Evolutionary conservation across 2,113 vertebrate species (phyloP).

Genomic region (Patagioenas fasciata): DNA sequence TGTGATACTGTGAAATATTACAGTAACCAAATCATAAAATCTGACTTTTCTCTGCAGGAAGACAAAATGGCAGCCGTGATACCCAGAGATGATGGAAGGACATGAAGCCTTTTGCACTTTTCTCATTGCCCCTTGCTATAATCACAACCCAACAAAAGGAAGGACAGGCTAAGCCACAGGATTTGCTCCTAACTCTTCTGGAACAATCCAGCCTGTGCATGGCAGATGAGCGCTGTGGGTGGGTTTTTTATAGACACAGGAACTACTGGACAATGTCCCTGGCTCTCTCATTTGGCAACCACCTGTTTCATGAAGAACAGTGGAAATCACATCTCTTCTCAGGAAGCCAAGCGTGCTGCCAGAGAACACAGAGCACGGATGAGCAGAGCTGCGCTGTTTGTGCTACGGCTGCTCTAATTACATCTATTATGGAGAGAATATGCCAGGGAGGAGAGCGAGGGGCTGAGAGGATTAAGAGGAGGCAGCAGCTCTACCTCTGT

Average conservation of each 20-base stretch:
- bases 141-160: neutral
- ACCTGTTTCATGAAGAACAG: neutral
- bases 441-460: neutral
- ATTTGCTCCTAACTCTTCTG: neutral
- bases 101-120: neutral
- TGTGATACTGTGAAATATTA: too few species aligned
- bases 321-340: neutral
- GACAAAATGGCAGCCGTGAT: rapidly evolving
- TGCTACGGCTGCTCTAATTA: neutral
- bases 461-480: neutral
- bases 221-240: neutral
- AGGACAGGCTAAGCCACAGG: neutral
- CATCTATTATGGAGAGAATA: neutral
- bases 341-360: slow-evolving; percentile 8
- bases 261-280: neutral
- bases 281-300: neutral
- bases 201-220: neutral
- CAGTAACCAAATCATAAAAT: neutral
- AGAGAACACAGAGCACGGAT: neutral
- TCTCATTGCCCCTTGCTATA: neutral
- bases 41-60: neutral
- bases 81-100: neutral
- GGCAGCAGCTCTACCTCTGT: neutral
- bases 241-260: neutral
- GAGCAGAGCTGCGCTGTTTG: slow-evolving; percentile 6